Evolutionary conservation across 2,888 invertebrate species (phyloP).

Genomic region (Drosophila imparisetae): DNA sequence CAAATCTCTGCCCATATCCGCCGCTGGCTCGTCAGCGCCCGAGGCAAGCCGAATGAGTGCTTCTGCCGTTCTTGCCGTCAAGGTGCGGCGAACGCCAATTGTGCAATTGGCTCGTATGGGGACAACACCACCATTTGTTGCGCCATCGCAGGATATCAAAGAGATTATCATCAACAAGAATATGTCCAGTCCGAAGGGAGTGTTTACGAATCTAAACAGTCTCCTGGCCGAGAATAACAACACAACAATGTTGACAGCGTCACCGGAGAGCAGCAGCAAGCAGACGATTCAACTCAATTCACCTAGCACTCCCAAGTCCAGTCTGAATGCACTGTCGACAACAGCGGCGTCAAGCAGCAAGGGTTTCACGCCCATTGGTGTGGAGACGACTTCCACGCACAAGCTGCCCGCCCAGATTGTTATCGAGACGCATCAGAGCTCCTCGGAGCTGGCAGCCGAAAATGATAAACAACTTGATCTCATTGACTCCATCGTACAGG

Average conservation of each 20-base stretch:
- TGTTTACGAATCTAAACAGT: slow-evolving; percentile 69
- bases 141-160: slow-evolving; percentile 74
- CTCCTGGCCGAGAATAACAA: slow-evolving; percentile 59
- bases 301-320: slow-evolving; percentile 57
- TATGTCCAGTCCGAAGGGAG: slow-evolving; percentile 66
- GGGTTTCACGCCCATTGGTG: slow-evolving; percentile 83
- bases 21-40: slow-evolving; percentile 6
- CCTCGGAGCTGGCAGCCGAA: slow-evolving; percentile 83
- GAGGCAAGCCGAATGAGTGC: slow-evolving; percentile 43
- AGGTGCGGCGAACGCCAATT: slow-evolving; percentile 63
- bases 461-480: slow-evolving; percentile 84
- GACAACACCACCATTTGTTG: slow-evolving; percentile 21
- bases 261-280: slow-evolving; percentile 18
- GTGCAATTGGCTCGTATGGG: slow-evolving; percentile 58
- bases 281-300: slow-evolving; percentile 29
- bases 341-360: slow-evolving; percentile 59
- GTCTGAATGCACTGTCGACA: slow-evolving; percentile 9
- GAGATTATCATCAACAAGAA: slow-evolving; percentile 82
- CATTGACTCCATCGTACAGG: slow-evolving; percentile 84
- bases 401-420: slow-evolving; percentile 84
- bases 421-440: slow-evolving; percentile 84
- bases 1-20: slow-evolving; percentile 34
- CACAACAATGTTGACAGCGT: slow-evolving; percentile 21
- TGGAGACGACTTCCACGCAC: slow-evolving; percentile 80
- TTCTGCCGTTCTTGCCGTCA: slow-evolving; percentile 23